Base-by-base conservation (phyloP, 37 sponge, comb jelly and placozoan genomes). In the Geodia barretti region DNA sequence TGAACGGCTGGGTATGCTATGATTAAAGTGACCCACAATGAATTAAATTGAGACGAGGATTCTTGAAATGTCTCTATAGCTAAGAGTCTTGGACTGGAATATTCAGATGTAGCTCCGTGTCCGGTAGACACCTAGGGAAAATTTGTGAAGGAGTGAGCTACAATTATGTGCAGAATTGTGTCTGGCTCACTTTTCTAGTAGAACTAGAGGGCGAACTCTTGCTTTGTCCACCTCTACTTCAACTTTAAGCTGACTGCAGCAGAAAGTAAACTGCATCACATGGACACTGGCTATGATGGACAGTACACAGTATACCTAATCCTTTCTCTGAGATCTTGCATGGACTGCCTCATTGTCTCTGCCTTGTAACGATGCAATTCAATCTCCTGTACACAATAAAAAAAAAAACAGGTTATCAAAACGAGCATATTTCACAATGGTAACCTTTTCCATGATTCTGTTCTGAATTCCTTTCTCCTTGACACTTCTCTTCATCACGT, bases 371-470 rank as follows among this genome's bases (percentile, higher is more conserved):
- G 34, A 41, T 85, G 86, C 37, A 85, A 59, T 23, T 39, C 21
- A 23, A 85, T 65, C 43, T 77, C 86, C 86, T 85, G 64, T 41
- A 60, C 32, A 41, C 20, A 72, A 4, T 39, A 39, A 7, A 32
- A 14, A 61, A 62, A 20, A 0, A 60, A 25, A 36, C 11, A 3
- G 30, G 29, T 33, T 30, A 74, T 65, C 33, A 64, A 4, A 1
- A 60, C 68, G n/a, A 4, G 28, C 39, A 34, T 32, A 19, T 72
- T 8, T 21, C 3, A 28, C 11, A 24, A 19, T 9, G 8, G 23
- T 23, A 40, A 83, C 90, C 80, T 89, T 89, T 30, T 68, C 70
- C 90, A 89, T 84, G 33, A 79, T 79, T 37, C 41, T 79, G 68
- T 89, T 89, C 17, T 89, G 90, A 4, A 84, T 61, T 38, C 80